phyloP scores from a whole-genome alignment of 2,797 vertebrate genomes.

The Eulemur rubriventer region DNA sequence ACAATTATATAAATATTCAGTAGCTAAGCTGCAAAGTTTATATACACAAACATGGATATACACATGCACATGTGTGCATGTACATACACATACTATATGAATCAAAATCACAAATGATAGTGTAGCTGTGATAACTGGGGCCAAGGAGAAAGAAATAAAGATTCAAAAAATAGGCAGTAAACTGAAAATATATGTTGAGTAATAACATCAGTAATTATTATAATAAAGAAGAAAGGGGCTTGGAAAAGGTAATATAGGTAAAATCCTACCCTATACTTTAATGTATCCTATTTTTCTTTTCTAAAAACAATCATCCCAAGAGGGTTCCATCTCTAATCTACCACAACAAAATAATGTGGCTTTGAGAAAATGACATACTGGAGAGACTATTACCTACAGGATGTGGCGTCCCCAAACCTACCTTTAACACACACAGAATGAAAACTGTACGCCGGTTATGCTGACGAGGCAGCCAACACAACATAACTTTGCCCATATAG shows the following conservation, averaged over 20 bases:
- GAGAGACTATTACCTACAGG: neutral
- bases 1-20: neutral
- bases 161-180: neutral
- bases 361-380: slow-evolving; percentile 54
- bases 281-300: slow-evolving; percentile 55
- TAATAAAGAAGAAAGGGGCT: slow-evolving; percentile 38
- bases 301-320: slow-evolving; percentile 63
- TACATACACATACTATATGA: neutral
- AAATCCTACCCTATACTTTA: slow-evolving; percentile 19
- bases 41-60: neutral
- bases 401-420: neutral
- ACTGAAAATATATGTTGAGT: slow-evolving; percentile 42
- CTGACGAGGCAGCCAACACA: neutral
- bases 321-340: slow-evolving; percentile 59
- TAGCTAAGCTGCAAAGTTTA: slow-evolving; percentile 6
- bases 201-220: slow-evolving; percentile 49
- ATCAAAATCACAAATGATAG: neutral
- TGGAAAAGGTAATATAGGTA: neutral
- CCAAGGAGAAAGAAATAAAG: neutral
- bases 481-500: neutral
- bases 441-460: neutral
- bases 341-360: slow-evolving; percentile 14
- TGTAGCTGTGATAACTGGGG: neutral
- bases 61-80: rapidly evolving
- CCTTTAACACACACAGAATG: neutral